These are phyloP conservation scores for Plusia festucae DNA, from an alignment of 2,888 invertebrate genomes.

Conservation along the genomic window DNA sequence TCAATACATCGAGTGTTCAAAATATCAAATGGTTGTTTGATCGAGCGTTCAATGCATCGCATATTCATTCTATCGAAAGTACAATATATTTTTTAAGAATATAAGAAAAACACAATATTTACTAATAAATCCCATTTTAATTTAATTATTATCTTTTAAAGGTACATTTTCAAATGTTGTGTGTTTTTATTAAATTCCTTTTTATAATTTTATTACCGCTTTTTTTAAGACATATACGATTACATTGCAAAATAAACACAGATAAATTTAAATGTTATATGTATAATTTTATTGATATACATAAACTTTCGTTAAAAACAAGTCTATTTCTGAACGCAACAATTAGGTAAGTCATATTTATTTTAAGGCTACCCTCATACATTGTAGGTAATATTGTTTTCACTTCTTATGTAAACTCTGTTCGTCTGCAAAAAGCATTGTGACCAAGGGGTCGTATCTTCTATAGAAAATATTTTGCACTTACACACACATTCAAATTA, in stretches of 20 bases:
- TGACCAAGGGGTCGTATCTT: not conserved
- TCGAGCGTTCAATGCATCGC: constrained; percentile 23
- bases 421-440: constrained; percentile 5
- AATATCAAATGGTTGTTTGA: constrained; percentile 24
- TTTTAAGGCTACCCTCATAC: not conserved
- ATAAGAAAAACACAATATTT: no score
- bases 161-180: not conserved
- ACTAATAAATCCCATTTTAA: no score
- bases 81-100: constrained; percentile 9
- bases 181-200: no score
- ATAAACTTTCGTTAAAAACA: constrained; percentile 4
- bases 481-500: no score
- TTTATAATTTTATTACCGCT: no score
- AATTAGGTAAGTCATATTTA: constrained; percentile 2
- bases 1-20: constrained; percentile 14
- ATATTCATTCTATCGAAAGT: constrained; percentile 13
- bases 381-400: not conserved
- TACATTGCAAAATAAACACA: constrained; percentile 15
- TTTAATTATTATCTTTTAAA: not conserved
- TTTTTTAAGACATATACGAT: no score
- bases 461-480: no score
- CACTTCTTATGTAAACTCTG: constrained; percentile 1
- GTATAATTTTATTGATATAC: constrained; percentile 9
- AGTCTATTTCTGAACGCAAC: constrained; percentile 22
- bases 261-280: no score